Percentiles rank a stretch among this genome's conserved stretches.
Conservation (phyloP, 2,888 invertebrate genomes). For the Conus canariensis region DNA sequence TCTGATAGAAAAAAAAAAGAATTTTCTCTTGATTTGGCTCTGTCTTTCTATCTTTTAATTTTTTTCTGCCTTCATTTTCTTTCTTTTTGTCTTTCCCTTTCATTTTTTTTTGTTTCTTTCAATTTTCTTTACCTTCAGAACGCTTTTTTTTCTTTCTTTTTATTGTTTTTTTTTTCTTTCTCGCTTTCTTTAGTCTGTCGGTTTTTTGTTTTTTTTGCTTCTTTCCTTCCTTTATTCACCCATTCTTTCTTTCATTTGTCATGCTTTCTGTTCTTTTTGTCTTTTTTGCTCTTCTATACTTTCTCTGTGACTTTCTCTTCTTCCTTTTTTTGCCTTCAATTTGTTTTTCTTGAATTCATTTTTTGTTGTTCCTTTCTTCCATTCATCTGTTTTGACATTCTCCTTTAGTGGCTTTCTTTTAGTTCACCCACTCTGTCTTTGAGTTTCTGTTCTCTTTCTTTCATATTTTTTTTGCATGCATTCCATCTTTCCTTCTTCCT, state of each 20-base stretch:
- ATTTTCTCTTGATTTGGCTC: neutral
- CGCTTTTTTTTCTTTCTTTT: neutral
- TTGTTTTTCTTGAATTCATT: neutral
- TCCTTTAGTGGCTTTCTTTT: neutral
- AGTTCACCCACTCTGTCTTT: neutral
- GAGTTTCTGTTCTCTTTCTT: neutral
- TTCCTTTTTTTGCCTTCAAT: neutral
- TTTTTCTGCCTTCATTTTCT: too few species aligned
- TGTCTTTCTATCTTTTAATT: neutral
- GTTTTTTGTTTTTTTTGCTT: neutral
- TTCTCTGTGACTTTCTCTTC: neutral
- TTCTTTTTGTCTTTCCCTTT: too few species aligned
- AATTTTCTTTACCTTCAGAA: neutral
- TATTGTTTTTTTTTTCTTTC: neutral
- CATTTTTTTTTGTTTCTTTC: neutral
- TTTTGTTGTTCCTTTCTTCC: too few species aligned
- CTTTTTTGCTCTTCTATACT: too few species aligned
- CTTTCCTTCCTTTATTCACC: too few species aligned
- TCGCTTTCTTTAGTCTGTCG: too few species aligned
- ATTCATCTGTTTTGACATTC: neutral
- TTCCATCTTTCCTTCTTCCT: too few species aligned
- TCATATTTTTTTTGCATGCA: too few species aligned
- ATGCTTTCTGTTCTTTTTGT: neutral
- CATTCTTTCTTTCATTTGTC: too few species aligned
- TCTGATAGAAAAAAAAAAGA: too few species aligned